Evolutionary conservation across 1,140 invertebrate genomes (phyloP), one percentile per base, ranked within the genome.

Genomic region (Pygmarrhopalites habei): DNA sequence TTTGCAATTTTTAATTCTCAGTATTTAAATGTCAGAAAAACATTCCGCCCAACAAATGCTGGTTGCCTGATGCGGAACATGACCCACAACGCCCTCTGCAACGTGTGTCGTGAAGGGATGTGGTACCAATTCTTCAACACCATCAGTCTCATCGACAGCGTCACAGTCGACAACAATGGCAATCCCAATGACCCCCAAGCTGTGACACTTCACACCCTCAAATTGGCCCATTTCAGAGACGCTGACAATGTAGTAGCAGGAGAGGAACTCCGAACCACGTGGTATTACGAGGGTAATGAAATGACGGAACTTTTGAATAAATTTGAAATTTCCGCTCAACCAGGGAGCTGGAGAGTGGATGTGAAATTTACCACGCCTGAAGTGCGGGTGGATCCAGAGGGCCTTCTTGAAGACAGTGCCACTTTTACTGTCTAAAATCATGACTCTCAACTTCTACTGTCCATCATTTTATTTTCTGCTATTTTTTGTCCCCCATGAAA

Each of bases 11-110:
- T n/a, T n/a, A n/a, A n/a, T n/a, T n/a, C n/a, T n/a, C n/a, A n/a
- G n/a, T n/a, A n/a, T n/a, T n/a, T n/a, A n/a, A n/a, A n/a, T n/a
- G n/a, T n/a, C n/a, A 19, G 28, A 12, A 69, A 69, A 59, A 47
- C 57, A 1, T 65, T 53, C 30, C 51, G 68, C 21, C 68, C 68
- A 5, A 66, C 64, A 5, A 66, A 64, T 43, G 68, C 49, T n/a
- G 62, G 62, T 0, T 69, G 68, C 47, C 35, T 69, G 1, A 69
- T 69, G 68, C 28, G 68, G 39, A 69, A 69, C 35, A 69, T 69
- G 64, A 69, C 61, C 4, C 53, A 61, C n/a, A 12, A 39, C 1
- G 14, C 15, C 0, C 64, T 69, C 19, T 69, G 68, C 41, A 23
- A 46, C 15, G 43, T 69, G 1, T 69, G 68, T 51, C 58, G 64